Evolutionary conservation across 2,888 invertebrate genomes (phyloP).

Genomic region (Copidosoma aretas): DNA sequence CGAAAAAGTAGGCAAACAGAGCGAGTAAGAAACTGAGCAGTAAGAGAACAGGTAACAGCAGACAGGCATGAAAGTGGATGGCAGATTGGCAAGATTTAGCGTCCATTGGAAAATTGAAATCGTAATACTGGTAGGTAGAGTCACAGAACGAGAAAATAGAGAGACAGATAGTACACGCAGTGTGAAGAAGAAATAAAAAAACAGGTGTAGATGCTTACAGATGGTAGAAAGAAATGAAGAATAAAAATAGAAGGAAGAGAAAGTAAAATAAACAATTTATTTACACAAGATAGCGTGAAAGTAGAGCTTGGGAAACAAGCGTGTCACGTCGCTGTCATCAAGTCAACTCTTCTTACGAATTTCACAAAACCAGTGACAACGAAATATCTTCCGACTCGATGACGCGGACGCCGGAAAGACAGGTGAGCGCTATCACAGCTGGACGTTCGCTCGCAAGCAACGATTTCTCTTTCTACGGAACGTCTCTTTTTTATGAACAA

Average conservation of each 20-base stretch:
- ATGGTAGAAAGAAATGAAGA: neutral
- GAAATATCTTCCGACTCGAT: neutral
- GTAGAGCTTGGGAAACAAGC: neutral
- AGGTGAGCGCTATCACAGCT: constrained; percentile 12
- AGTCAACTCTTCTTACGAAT: too few species aligned
- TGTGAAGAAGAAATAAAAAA: neutral
- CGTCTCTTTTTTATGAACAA: too few species aligned
- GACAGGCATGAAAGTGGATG: constrained; percentile 21
- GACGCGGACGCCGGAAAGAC: neutral
- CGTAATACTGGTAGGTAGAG: constrained; percentile 41
- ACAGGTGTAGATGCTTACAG: neutral
- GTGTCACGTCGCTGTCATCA: too few species aligned
- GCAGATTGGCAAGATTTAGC: constrained; percentile 27
- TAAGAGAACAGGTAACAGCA: constrained; percentile 31
- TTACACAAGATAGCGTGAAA: neutral
- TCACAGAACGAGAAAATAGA: constrained; percentile 29
- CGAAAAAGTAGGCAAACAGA: constrained; percentile 31
- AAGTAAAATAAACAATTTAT: neutral
- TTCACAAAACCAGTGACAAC: neutral
- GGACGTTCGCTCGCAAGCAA: neutral
- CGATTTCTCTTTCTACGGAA: too few species aligned
- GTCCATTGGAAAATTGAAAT: constrained; percentile 33
- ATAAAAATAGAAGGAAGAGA: constrained; percentile 7
- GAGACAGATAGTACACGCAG: constrained; percentile 7
- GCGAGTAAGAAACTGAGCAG: constrained; percentile 31